Conservation (phyloP, 1,140 invertebrate genomes). For the Samia ricini region DNA sequence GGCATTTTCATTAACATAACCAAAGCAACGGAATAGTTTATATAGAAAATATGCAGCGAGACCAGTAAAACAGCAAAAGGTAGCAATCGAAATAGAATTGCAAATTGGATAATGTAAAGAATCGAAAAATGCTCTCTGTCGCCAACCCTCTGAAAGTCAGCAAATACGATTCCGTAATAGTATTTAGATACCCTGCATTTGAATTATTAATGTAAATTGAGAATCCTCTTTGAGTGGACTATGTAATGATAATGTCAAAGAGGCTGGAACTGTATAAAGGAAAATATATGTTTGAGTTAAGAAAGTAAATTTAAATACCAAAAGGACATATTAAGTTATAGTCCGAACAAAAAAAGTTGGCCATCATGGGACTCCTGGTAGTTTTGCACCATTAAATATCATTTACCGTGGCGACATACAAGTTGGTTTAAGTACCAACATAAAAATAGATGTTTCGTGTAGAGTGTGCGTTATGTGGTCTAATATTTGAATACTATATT, state of each 20-base stretch:
- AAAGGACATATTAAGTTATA: too few species aligned
- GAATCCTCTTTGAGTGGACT: not conserved
- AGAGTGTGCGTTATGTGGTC: too few species aligned
- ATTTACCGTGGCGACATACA: too few species aligned
- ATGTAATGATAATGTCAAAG: not conserved
- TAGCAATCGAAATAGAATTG: slow-evolving; percentile 35
- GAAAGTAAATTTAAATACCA: too few species aligned
- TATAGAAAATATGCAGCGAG: slow-evolving; percentile 7
- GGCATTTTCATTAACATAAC: not conserved
- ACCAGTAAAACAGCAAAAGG: slow-evolving; percentile 10
- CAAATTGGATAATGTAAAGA: slow-evolving; percentile 46
- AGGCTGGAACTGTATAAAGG: not conserved
- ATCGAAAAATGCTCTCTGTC: slow-evolving; percentile 47
- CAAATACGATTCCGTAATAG: slow-evolving; percentile 23
- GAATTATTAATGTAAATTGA: not conserved
- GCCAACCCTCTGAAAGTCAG: slow-evolving; percentile 28
- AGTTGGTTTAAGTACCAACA: too few species aligned
- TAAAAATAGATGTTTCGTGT: too few species aligned
- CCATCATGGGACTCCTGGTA: too few species aligned
- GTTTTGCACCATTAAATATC: too few species aligned
- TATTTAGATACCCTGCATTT: not conserved
- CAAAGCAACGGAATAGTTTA: not conserved
- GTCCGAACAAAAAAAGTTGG: too few species aligned
- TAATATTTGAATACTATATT: too few species aligned
- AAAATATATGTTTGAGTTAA: not conserved